Percentiles rank a stretch among this genome's conserved stretches.
These are phyloP conservation scores for Melierax canorus DNA, from an alignment of 2,113 vertebrate genomes.

Conservation along the genomic window DNA sequence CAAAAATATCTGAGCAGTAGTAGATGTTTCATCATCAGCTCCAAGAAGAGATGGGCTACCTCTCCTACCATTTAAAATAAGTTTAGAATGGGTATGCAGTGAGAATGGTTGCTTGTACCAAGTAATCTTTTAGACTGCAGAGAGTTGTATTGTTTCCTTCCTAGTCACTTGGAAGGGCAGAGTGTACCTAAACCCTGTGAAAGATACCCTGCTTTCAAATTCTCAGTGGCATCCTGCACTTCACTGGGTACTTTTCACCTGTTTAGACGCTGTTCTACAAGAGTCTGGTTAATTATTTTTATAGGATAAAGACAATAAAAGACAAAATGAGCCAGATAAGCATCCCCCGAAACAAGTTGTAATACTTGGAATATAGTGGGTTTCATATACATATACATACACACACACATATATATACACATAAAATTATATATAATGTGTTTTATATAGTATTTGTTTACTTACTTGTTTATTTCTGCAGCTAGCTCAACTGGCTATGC, in stretches of 20 bases:
- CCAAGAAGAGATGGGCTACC: neutral
- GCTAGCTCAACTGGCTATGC: neutral
- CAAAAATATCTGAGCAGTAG: slow-evolving; percentile 3
- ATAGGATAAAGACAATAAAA: slow-evolving; percentile 41
- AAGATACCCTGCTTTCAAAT: slow-evolving; percentile 27
- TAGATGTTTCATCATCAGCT: neutral
- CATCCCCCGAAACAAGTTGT: slow-evolving; percentile 6
- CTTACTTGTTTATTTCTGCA: neutral
- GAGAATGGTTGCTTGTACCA: neutral
- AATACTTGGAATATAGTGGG: neutral
- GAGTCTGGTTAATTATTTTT: slow-evolving; percentile 56
- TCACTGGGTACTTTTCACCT: slow-evolving; percentile 36
- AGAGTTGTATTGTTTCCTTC: neutral
- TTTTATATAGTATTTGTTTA: neutral
- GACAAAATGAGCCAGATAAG: slow-evolving; percentile 28
- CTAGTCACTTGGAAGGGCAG: slow-evolving; percentile 19
- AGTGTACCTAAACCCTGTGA: neutral
- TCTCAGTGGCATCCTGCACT: slow-evolving; percentile 9
- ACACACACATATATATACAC: neutral
- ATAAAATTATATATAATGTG: neutral
- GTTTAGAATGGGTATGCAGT: neutral
- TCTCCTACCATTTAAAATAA: slow-evolving; percentile 36
- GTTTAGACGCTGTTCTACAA: slow-evolving; percentile 8
- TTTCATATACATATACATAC: neutral
- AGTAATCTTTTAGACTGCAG: slow-evolving; percentile 21